Percentiles rank a stretch among this genome's conserved stretches.
Evolutionary conservation across 1,140 invertebrate species (phyloP).

Genomic region (Drosophila athabasca): DNA sequence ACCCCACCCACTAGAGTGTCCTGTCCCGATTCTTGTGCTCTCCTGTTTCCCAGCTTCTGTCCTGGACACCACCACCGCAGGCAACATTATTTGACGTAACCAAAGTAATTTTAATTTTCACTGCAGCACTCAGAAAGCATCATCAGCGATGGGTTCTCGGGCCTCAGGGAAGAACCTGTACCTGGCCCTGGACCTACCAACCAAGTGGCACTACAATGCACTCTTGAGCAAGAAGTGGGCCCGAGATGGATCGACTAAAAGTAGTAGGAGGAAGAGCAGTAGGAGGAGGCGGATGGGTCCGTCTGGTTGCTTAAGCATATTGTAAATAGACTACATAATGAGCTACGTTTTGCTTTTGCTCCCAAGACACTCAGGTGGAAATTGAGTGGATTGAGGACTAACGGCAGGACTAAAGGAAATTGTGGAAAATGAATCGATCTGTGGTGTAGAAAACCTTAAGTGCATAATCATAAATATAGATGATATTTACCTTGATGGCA

Average conservation of each 20-base stretch:
- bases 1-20: conserved; percentile 6
- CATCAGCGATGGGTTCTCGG: conserved; percentile 10
- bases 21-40: conserved; percentile 15
- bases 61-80: conserved; percentile 55
- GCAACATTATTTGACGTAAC: conserved; percentile 80
- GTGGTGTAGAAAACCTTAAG: neutral
- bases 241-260: neutral
- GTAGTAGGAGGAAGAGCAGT: neutral
- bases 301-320: conserved; percentile 74
- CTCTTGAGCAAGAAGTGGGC: conserved; percentile 21
- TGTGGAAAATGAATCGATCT: conserved; percentile 42
- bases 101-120: conserved; percentile 81
- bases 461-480: too few species aligned
- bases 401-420: conserved; percentile 22
- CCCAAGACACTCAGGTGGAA: conserved; percentile 64
- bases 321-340: conserved; percentile 81
- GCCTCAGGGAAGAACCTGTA: neutral
- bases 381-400: conserved; percentile 51
- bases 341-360: conserved; percentile 70
- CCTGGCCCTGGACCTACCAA: neutral
- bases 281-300: neutral
- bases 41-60: conserved; percentile 13
- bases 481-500: too few species aligned
- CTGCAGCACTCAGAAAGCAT: conserved; percentile 53
- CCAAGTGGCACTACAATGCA: conserved; percentile 77